phyloP scores from a whole-genome alignment of 1,140 invertebrate genomes.

The Drosophila ambigua region DNA sequence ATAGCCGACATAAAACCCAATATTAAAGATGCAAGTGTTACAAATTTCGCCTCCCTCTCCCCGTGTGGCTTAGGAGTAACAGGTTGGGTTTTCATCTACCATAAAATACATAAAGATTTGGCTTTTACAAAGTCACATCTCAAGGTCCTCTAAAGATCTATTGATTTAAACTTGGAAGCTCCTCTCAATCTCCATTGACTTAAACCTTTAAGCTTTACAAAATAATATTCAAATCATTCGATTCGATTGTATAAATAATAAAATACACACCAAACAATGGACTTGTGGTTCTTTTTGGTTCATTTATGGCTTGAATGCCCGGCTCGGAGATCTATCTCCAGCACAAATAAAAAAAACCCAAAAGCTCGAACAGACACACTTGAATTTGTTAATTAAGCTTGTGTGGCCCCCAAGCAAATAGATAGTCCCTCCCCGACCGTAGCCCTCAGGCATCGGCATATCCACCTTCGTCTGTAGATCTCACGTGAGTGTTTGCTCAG shows the following conservation, averaged over 20 bases:
- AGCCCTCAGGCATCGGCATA: constrained; percentile 10
- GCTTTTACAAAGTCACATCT: too few relatives aligned
- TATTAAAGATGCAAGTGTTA: too few relatives aligned
- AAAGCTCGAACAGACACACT: constrained; percentile 28
- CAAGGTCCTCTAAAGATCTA: too few relatives aligned
- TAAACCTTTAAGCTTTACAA: background rate
- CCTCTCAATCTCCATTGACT: constrained; percentile 20
- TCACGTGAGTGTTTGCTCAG: constrained; percentile 73
- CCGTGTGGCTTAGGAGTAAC: too few relatives aligned
- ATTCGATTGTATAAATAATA: constrained; percentile 14
- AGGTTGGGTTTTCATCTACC: too few relatives aligned
- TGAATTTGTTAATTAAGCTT: constrained; percentile 62
- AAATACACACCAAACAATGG: too few relatives aligned
- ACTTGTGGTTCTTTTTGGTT: constrained; percentile 13
- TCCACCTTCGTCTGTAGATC: constrained; percentile 35
- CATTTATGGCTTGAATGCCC: constrained; percentile 35
- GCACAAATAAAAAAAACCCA: constrained; percentile 9
- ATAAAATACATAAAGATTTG: too few relatives aligned
- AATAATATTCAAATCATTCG: constrained; percentile 24
- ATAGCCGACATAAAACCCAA: too few relatives aligned
- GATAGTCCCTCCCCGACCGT: background rate
- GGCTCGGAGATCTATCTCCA: background rate
- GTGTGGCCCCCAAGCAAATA: constrained; percentile 24
- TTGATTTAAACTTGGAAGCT: background rate
- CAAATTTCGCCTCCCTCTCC: too few relatives aligned